These are phyloP conservation scores for Leptinotarsa tumamoca DNA, from an alignment of 2,888 invertebrate species.

Conservation along the genomic window DNA sequence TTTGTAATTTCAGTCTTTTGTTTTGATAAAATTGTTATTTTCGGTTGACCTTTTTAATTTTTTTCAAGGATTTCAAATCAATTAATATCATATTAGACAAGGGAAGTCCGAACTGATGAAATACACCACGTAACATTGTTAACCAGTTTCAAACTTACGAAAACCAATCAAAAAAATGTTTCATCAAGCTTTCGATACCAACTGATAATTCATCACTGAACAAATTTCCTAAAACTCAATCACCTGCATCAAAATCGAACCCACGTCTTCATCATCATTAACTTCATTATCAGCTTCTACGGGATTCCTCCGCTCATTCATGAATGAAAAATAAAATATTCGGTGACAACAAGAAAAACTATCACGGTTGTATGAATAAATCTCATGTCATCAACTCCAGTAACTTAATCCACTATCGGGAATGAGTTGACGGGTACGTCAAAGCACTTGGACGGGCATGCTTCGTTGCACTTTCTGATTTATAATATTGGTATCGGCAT, in stretches of 20 bases:
- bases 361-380: conserved; percentile 61
- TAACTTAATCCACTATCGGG: conserved; percentile 60
- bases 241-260: conserved; percentile 4
- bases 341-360: conserved; percentile 52
- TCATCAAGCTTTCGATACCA: too few relatives aligned
- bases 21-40: too few relatives aligned
- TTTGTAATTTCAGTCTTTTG: too few relatives aligned
- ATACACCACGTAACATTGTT: too few relatives aligned
- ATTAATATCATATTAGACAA: too few relatives aligned
- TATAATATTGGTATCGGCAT: conserved; percentile 23
- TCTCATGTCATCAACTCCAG: conserved; percentile 57
- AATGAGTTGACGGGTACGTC: conserved; percentile 60
- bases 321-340: conserved; percentile 41
- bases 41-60: too few relatives aligned
- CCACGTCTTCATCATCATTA: conserved; percentile 19
- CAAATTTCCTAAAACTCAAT: not conserved
- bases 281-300: conserved; percentile 10
- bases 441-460: conserved; percentile 39
- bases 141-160: not conserved
- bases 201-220: not conserved
- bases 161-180: not conserved
- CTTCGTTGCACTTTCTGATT: conserved; percentile 32
- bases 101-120: too few relatives aligned
- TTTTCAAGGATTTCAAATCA: too few relatives aligned
- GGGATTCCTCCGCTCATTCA: conserved; percentile 30